A percentile compares a stretch with the other conserved stretches of the same genome.
These are phyloP conservation scores for Macaca nemestrina DNA, from an alignment of 2,113 vertebrate genomes.

Conservation along the genomic window DNA sequence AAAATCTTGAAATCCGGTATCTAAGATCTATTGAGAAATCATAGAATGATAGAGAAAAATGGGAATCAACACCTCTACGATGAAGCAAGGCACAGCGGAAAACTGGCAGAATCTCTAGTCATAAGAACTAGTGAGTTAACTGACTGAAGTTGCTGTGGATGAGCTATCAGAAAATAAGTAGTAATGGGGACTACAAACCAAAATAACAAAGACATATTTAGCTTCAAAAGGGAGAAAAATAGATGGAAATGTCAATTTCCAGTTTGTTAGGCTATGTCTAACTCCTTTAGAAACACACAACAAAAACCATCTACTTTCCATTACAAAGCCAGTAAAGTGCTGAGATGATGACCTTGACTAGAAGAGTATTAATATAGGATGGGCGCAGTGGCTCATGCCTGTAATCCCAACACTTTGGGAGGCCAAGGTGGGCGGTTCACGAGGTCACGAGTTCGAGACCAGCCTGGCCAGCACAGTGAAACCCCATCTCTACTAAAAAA, in stretches of 20 bases:
- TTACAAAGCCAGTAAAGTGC: not conserved
- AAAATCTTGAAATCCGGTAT: not conserved
- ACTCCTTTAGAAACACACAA: not conserved
- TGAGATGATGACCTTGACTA: not conserved
- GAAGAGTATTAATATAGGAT: not conserved
- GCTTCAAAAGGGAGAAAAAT: not conserved
- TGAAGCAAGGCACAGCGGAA: not conserved
- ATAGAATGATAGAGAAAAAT: not conserved
- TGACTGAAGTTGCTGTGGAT: fast-evolving
- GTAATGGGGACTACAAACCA: not conserved
- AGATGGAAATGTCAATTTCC: not conserved
- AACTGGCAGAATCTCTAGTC: not conserved
- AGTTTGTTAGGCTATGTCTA: not conserved
- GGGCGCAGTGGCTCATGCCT: no score
- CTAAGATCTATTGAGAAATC: not conserved
- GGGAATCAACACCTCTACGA: not conserved
- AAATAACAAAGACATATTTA: not conserved
- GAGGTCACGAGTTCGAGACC: no score
- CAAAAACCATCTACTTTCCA: not conserved
- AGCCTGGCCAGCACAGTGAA: no score
- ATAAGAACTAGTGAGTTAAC: not conserved
- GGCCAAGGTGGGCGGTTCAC: no score
- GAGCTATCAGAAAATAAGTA: not conserved
- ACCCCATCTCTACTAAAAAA: no score
- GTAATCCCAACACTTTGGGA: no score